Percentiles rank a stretch among this genome's conserved stretches.
Evolutionary conservation across 2,888 invertebrate genomes (phyloP).

Genomic region (Drosophila subquinaria): DNA sequence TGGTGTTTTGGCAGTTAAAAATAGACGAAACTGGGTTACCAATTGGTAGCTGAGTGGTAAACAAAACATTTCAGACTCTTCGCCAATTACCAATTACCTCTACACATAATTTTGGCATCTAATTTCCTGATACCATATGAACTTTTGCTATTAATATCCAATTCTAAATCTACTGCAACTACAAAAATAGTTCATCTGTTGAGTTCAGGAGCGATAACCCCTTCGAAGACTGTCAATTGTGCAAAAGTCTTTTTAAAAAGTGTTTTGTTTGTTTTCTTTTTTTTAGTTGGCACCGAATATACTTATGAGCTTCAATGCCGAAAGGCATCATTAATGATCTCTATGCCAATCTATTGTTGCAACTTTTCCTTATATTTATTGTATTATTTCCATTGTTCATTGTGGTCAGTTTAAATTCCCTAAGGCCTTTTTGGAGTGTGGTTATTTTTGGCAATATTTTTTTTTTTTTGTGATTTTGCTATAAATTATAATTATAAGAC

Average conservation of each 20-base stretch:
- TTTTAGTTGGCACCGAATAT: not conserved
- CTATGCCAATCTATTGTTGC: slow-evolving; percentile 37
- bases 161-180: not conserved
- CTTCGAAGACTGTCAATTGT: slow-evolving; percentile 20
- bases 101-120: not conserved
- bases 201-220: slow-evolving; percentile 25
- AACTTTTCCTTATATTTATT: slow-evolving; percentile 44
- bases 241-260: slow-evolving; percentile 16
- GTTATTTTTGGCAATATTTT: slow-evolving; percentile 34
- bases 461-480: slow-evolving; percentile 26
- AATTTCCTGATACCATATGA: not conserved
- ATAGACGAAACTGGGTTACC: slow-evolving; percentile 29
- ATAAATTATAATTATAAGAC: slow-evolving; percentile 16
- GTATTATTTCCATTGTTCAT: slow-evolving; percentile 53
- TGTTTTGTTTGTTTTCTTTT: slow-evolving; percentile 13
- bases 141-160: not conserved
- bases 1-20: slow-evolving; percentile 15
- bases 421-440: slow-evolving; percentile 14
- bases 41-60: slow-evolving; percentile 17
- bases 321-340: slow-evolving; percentile 49
- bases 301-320: slow-evolving; percentile 18
- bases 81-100: not conserved
- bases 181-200: not conserved
- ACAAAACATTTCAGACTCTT: not conserved
- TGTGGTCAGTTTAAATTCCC: slow-evolving; percentile 31